A percentile compares a stretch with the other conserved stretches of the same genome.
phyloP scores from a whole-genome alignment of 2,888 invertebrate species.

The Dysmachus trigonus region DNA sequence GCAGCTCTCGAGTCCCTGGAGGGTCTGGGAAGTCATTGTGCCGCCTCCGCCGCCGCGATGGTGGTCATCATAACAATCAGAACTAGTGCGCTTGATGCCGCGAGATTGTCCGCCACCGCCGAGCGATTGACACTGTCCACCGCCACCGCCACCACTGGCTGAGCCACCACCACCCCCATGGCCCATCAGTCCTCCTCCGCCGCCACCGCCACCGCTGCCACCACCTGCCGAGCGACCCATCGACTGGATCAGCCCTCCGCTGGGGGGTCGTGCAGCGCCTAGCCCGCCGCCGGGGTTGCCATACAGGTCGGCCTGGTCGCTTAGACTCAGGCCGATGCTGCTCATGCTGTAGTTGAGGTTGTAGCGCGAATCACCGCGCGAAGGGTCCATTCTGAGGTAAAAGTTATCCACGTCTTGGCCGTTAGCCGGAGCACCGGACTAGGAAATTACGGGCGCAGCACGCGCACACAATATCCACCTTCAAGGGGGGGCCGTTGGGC shows the following conservation, averaged over 20 bases:
- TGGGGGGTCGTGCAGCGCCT: slow-evolving; percentile 67
- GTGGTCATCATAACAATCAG: slow-evolving; percentile 84
- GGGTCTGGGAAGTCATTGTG: slow-evolving; percentile 59
- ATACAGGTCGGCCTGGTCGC: slow-evolving; percentile 84
- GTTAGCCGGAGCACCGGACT: slow-evolving; percentile 46
- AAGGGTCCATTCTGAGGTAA: slow-evolving; percentile 78
- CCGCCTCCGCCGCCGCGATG: slow-evolving; percentile 64
- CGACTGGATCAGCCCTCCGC: slow-evolving; percentile 67
- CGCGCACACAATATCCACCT: not conserved
- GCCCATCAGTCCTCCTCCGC: slow-evolving; percentile 69
- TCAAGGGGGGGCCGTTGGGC: not conserved
- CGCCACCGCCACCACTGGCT: not conserved
- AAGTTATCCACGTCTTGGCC: slow-evolving; percentile 63
- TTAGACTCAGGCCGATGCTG: slow-evolving; percentile 79
- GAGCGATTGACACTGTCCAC: slow-evolving; percentile 59
- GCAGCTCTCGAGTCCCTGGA: slow-evolving; percentile 56
- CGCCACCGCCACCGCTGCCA: slow-evolving; percentile 60
- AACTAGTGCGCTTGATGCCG: slow-evolving; percentile 72
- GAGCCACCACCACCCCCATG: slow-evolving; percentile 68
- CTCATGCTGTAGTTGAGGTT: slow-evolving; percentile 85
- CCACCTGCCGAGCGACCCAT: slow-evolving; percentile 55
- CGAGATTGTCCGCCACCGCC: slow-evolving; percentile 57
- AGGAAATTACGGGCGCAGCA: not conserved
- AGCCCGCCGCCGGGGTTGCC: slow-evolving; percentile 65
- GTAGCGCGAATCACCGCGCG: slow-evolving; percentile 90